phyloP scores from a whole-genome alignment of 2,797 vertebrate species.

The Zenarchopterus dispar region DNA sequence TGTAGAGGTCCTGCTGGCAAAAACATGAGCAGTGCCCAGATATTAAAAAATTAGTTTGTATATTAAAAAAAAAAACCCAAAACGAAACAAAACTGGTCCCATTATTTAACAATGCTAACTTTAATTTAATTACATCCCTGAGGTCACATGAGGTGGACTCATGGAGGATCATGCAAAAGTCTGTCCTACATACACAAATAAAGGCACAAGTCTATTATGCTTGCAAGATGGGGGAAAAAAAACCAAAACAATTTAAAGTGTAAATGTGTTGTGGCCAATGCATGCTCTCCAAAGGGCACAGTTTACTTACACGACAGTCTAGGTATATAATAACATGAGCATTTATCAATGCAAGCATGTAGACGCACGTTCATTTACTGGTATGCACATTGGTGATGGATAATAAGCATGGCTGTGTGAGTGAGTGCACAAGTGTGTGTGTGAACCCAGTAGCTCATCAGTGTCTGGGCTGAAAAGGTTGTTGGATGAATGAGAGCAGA shows the following conservation, averaged over 20 bases:
- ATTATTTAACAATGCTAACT: too few relatives aligned
- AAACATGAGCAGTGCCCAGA: too few relatives aligned
- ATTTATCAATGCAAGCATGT: slow-evolving; percentile 29
- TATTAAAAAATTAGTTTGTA: too few relatives aligned
- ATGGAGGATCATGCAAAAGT: neutral
- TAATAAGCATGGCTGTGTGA: slow-evolving; percentile 23
- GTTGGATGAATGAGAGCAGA: slow-evolving; percentile 95
- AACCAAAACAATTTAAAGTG: neutral
- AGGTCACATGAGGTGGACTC: neutral
- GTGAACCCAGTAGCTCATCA: slow-evolving; percentile 94
- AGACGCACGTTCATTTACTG: slow-evolving; percentile 47
- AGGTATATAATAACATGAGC: slow-evolving; percentile 1
- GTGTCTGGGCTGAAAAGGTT: slow-evolving; percentile 97
- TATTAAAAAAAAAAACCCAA: too few relatives aligned
- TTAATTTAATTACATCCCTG: too few relatives aligned
- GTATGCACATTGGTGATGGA: slow-evolving; percentile 33
- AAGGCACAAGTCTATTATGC: too few relatives aligned
- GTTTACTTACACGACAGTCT: neutral
- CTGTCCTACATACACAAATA: too few relatives aligned
- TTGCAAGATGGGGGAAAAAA: too few relatives aligned
- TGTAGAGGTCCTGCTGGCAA: too few relatives aligned
- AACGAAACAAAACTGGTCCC: too few relatives aligned
- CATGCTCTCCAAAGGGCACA: neutral
- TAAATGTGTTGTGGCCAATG: neutral
- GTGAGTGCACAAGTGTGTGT: slow-evolving; percentile 45